Percentiles rank a stretch among this genome's conserved stretches.
Conservation (phyloP, 1,140 invertebrate genomes). For the Drosophila kikkawai region DNA sequence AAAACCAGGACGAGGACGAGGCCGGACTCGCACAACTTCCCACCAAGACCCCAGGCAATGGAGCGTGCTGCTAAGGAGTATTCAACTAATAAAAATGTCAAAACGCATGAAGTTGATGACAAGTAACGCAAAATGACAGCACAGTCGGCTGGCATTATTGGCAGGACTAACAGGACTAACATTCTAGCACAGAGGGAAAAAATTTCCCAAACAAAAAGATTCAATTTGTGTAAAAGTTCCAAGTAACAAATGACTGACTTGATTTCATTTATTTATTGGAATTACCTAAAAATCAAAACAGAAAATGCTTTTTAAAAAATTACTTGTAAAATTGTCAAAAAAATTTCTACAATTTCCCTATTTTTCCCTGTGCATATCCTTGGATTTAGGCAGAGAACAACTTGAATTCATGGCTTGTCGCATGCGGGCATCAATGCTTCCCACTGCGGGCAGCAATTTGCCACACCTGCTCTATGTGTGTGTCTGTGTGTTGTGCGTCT, state of each 20-base stretch:
- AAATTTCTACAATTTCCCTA: no score
- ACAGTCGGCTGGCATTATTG: constrained; percentile 38
- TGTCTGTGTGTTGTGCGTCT: constrained; percentile 28
- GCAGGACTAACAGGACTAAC: constrained; percentile 35
- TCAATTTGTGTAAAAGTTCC: not conserved
- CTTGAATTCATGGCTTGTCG: constrained; percentile 52
- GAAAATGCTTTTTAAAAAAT: not conserved
- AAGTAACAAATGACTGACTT: not conserved
- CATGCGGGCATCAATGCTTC: constrained; percentile 49
- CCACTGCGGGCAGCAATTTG: constrained; percentile 70
- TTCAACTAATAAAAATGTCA: constrained; percentile 83
- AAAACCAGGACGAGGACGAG: constrained; percentile 4
- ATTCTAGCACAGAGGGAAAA: constrained; percentile 14
- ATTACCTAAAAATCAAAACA: not conserved
- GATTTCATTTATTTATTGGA: no score
- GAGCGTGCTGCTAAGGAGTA: constrained; percentile 79
- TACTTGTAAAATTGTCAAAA: not conserved
- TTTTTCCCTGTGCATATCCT: constrained; percentile 9
- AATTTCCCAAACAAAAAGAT: not conserved
- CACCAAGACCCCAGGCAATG: constrained; percentile 54
- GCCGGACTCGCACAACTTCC: constrained; percentile 7
- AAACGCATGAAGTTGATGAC: constrained; percentile 82
- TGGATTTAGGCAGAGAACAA: constrained; percentile 14
- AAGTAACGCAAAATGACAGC: constrained; percentile 77
- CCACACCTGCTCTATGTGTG: constrained; percentile 70